Evolutionary conservation across 2,888 invertebrate species (phyloP).

Genomic region (Girardia tigrina): DNA sequence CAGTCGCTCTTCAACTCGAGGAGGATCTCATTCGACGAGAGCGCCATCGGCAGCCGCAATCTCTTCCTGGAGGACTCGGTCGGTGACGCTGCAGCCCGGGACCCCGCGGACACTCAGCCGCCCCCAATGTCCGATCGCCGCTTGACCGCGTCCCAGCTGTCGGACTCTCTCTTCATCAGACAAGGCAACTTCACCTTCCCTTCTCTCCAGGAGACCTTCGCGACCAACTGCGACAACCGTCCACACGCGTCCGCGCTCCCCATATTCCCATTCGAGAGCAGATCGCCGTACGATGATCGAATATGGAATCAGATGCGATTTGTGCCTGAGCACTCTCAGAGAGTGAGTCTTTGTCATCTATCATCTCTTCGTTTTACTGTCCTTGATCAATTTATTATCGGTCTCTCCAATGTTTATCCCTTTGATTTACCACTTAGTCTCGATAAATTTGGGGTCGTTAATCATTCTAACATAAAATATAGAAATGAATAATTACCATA

Average conservation of each 20-base stretch:
- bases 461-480: too few species aligned
- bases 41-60: too few species aligned
- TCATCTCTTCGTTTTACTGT: too few species aligned
- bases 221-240: neutral
- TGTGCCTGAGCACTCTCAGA: neutral
- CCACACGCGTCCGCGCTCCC: neutral
- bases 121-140: neutral
- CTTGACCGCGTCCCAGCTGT: neutral
- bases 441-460: too few species aligned
- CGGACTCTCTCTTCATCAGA: neutral
- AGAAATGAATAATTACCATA: too few species aligned
- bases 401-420: too few species aligned
- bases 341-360: too few species aligned
- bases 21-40: neutral
- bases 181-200: constrained; percentile 16
- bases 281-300: constrained; percentile 40
- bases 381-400: too few species aligned
- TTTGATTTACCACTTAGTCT: too few species aligned
- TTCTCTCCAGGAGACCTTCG: neutral
- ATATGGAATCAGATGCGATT: constrained; percentile 43
- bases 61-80: too few species aligned
- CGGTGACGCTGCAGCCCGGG: neutral
- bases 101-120: neutral
- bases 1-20: neutral
- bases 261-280: neutral